Percentiles rank a stretch among this genome's conserved stretches.
These are phyloP conservation scores for Microtus montanus DNA, from an alignment of 2,113 vertebrate genomes.

Conservation along the genomic window DNA sequence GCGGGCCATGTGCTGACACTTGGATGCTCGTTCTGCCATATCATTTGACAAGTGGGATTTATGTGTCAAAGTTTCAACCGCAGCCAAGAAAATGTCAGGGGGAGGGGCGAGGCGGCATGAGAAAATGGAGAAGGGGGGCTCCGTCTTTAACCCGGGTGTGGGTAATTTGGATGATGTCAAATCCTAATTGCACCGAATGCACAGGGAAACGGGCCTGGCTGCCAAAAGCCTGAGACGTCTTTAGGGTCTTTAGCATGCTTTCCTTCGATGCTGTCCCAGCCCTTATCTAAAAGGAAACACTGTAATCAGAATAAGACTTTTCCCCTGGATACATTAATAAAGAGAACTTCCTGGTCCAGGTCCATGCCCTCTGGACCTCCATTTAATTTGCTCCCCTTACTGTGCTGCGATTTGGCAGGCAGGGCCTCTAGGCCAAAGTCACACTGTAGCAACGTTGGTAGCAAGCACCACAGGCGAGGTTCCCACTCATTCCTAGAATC, in stretches of 20 bases:
- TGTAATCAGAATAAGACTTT: constrained; percentile 86
- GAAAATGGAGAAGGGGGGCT: constrained; percentile 9
- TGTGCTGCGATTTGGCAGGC: constrained; percentile 80
- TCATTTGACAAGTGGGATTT: constrained; percentile 91
- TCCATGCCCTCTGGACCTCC: constrained; percentile 90
- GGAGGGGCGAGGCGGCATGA: constrained; percentile 83
- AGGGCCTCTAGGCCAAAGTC: constrained; percentile 77
- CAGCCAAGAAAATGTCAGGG: constrained; percentile 90
- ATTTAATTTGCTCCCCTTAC: constrained; percentile 85
- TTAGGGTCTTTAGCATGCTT: constrained; percentile 84
- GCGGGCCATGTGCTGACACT: constrained; percentile 87
- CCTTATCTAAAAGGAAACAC: constrained; percentile 89
- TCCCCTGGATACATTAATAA: constrained; percentile 85
- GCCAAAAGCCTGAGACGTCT: constrained; percentile 82
- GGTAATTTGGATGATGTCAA: constrained; percentile 80
- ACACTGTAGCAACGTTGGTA: constrained; percentile 70
- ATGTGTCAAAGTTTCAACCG: constrained; percentile 86
- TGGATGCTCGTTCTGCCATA: constrained; percentile 92
- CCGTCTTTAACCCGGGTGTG: constrained; percentile 80
- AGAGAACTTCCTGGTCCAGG: constrained; percentile 86
- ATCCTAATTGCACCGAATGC: constrained; percentile 78
- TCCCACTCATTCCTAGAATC: constrained; percentile 71
- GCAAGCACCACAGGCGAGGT: constrained; percentile 61
- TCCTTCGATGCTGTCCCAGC: constrained; percentile 79
- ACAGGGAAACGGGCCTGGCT: constrained; percentile 78